phyloP scores from a whole-genome alignment of 1,140 invertebrate species.

The Nasonia giraulti region DNA sequence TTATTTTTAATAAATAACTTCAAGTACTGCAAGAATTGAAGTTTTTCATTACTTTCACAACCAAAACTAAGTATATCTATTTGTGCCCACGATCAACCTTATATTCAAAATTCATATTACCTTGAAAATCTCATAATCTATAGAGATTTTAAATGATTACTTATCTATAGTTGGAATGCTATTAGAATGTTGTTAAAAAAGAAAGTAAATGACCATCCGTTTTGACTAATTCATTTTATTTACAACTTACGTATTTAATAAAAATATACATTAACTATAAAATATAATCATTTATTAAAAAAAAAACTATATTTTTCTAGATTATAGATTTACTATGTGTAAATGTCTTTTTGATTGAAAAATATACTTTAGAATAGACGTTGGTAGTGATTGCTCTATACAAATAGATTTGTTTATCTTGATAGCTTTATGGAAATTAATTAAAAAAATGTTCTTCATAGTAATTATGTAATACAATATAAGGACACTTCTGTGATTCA shows the following conservation, averaged over 20 bases:
- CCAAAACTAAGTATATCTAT: too few species aligned
- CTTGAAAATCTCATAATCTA: too few species aligned
- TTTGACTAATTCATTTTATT: conserved; percentile 18
- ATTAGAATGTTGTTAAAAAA: background rate
- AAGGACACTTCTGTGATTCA: conserved; percentile 14
- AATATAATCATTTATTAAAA: background rate
- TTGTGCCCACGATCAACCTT: too few species aligned
- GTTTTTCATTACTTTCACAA: too few species aligned
- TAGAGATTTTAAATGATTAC: too few species aligned
- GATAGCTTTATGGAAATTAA: background rate
- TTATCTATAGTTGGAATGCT: background rate
- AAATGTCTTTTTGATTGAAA: conserved; percentile 23
- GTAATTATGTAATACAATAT: conserved; percentile 16
- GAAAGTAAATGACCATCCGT: background rate
- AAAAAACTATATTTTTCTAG: conserved; percentile 22
- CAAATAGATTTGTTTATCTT: conserved; percentile 10
- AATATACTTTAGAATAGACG: conserved; percentile 13
- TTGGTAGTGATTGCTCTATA: background rate
- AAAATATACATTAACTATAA: background rate
- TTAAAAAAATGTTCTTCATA: conserved; percentile 25
- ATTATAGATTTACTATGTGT: conserved; percentile 41
- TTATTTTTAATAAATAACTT: conserved; percentile 9
- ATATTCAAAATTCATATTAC: too few species aligned
- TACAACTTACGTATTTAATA: conserved; percentile 3
- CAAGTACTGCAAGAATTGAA: background rate